A percentile compares a stretch with the other conserved stretches of the same genome.
Conservation (phyloP, 2,113 vertebrate genomes). For the Choloepus hoffmanni region DNA sequence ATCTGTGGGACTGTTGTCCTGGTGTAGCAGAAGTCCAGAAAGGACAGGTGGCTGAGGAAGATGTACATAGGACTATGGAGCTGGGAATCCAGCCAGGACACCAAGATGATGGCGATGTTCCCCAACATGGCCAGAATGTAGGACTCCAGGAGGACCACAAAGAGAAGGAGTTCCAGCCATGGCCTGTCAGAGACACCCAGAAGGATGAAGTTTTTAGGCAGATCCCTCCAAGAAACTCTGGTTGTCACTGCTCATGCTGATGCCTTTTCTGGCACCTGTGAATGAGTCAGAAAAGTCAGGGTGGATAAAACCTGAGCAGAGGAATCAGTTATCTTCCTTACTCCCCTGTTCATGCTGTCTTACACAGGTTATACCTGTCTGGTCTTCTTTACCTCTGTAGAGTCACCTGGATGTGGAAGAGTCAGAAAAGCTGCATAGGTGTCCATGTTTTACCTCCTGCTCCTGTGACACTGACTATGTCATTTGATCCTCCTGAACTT, state of each 20-base stretch:
- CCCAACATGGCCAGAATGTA: slow-evolving; percentile 73
- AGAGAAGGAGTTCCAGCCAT: slow-evolving; percentile 73
- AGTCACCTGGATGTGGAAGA: rapidly evolving
- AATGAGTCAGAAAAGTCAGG: neutral
- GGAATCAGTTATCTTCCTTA: neutral
- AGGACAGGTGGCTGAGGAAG: slow-evolving; percentile 76
- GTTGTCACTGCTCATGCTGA: slow-evolving; percentile 65
- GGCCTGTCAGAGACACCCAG: slow-evolving; percentile 72
- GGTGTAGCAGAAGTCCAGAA: slow-evolving; percentile 79
- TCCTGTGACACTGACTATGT: neutral
- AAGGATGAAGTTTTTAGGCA: slow-evolving; percentile 66
- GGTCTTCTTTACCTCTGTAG: neutral
- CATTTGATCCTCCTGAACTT: neutral
- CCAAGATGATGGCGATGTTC: slow-evolving; percentile 72
- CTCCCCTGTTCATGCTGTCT: neutral
- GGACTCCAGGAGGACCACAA: slow-evolving; percentile 69
- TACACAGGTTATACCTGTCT: neutral
- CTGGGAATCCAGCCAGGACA: slow-evolving; percentile 52
- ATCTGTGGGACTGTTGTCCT: slow-evolving; percentile 77
- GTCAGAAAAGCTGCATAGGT: neutral
- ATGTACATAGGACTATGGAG: slow-evolving; percentile 78
- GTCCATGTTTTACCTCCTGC: neutral
- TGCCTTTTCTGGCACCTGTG: neutral
- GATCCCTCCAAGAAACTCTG: neutral
- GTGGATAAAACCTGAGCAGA: neutral